Conservation (phyloP, 37 sponge, comb jelly and placozoan species). For the Aplysina aerophoba region DNA sequence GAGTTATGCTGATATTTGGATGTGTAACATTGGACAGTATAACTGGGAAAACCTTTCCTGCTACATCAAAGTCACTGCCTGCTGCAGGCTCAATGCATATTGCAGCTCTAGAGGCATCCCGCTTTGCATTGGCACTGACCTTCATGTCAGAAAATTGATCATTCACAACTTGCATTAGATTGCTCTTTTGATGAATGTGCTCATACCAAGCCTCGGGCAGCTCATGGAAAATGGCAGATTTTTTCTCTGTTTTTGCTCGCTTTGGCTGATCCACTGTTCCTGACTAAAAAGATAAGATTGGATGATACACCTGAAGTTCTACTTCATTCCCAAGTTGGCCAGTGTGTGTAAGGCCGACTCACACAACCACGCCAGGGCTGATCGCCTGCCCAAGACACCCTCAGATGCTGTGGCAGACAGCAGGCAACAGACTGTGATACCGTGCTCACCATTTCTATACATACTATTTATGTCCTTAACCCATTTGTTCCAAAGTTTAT, state of each 20-base stretch:
- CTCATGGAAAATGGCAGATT: too few relatives aligned
- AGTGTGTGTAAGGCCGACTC: too few relatives aligned
- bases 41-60: constrained; percentile 9
- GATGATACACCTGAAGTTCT: neutral
- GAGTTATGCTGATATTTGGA: neutral
- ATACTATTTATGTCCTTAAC: too few relatives aligned
- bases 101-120: neutral
- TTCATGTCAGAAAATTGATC: neutral
- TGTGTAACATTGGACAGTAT: neutral
- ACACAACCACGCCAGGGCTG: too few relatives aligned
- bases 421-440: too few relatives aligned
- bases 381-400: too few relatives aligned
- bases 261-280: neutral
- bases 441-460: too few relatives aligned
- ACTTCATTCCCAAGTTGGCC: neutral
- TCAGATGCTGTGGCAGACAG: too few relatives aligned
- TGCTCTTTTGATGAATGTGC: too few relatives aligned
- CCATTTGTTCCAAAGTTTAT: too few relatives aligned
- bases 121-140: neutral
- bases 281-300: neutral
- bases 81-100: neutral
- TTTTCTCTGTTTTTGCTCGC: neutral
- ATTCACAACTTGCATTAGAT: too few relatives aligned
- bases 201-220: too few relatives aligned
- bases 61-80: neutral